phyloP scores from a whole-genome alignment of 1,140 invertebrate genomes.

The Lepidurus couesii region DNA sequence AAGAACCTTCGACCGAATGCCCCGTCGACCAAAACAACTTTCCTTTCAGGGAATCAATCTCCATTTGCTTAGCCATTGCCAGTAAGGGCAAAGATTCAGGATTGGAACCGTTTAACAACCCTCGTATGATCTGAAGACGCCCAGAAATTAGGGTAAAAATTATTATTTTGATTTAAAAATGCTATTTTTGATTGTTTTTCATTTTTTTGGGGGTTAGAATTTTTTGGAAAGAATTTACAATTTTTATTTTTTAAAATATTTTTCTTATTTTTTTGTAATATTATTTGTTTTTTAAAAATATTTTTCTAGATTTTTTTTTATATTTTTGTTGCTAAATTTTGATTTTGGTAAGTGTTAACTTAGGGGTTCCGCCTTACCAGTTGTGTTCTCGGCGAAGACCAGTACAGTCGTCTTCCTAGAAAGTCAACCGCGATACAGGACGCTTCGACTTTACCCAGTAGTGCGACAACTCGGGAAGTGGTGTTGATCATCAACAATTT shows the following conservation, averaged over 20 bases:
- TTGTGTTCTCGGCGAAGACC: conserved; percentile 77
- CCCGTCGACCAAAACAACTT: conserved; percentile 83
- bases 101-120: conserved; percentile 59
- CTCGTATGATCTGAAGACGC: conserved; percentile 55
- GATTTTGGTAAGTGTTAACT: not conserved
- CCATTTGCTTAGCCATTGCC: conserved; percentile 68
- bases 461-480: conserved; percentile 51
- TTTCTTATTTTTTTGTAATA: no score
- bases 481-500: conserved; percentile 64
- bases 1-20: conserved; percentile 68
- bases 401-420: conserved; percentile 81
- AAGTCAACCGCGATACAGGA: conserved; percentile 78
- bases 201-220: not conserved
- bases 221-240: not conserved
- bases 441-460: conserved; percentile 59
- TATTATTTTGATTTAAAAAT: not conserved
- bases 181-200: conserved; percentile 22
- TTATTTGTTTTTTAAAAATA: no score
- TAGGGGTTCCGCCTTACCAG: conserved; percentile 17
- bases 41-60: conserved; percentile 71
- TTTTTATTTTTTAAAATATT: no score
- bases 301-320: no score
- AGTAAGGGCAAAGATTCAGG: conserved; percentile 69
- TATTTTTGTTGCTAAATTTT: no score
- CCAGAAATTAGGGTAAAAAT: conserved; percentile 12